Conservation (phyloP, 2,888 invertebrate species). For the Brenthis ino region DNA sequence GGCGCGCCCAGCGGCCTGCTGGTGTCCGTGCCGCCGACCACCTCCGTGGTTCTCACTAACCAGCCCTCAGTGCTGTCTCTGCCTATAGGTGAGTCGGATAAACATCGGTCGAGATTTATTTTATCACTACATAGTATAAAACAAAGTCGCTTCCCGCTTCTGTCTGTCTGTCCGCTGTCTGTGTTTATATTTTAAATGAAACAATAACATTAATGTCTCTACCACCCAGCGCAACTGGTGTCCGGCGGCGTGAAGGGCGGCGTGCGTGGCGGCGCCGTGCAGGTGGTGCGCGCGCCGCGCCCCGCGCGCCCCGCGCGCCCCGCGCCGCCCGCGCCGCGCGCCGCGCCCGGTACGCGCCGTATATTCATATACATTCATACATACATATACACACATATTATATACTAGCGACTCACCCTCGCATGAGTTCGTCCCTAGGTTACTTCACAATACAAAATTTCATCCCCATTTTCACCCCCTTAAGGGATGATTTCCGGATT, state of each 20-base stretch:
- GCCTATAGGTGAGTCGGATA: constrained; percentile 78
- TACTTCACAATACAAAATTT: no score
- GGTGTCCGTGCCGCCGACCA: constrained; percentile 85
- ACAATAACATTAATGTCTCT: not conserved
- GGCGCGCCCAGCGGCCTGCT: constrained; percentile 85
- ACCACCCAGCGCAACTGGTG: constrained; percentile 83
- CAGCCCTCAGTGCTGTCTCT: constrained; percentile 83
- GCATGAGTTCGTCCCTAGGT: no score
- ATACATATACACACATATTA: no score
- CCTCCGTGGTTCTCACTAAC: constrained; percentile 75
- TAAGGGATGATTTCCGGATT: no score
- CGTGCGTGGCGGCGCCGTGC: constrained; percentile 58
- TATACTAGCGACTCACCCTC: no score
- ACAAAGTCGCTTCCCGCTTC: no score
- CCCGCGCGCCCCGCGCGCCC: constrained; percentile 46
- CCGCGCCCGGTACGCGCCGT: constrained; percentile 35
- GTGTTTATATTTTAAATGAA: no score
- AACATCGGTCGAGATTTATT: no score
- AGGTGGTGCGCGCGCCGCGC: constrained; percentile 60
- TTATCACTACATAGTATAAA: no score
- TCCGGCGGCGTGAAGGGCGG: constrained; percentile 84
- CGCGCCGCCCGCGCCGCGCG: constrained; percentile 41
- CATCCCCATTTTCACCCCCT: no score
- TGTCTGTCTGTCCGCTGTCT: no score
- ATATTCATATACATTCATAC: no score